A percentile compares a stretch with the other conserved stretches of the same genome.
These are phyloP conservation scores for Lasioglossum marginatum DNA, from an alignment of 2,888 invertebrate species.

Conservation along the genomic window DNA sequence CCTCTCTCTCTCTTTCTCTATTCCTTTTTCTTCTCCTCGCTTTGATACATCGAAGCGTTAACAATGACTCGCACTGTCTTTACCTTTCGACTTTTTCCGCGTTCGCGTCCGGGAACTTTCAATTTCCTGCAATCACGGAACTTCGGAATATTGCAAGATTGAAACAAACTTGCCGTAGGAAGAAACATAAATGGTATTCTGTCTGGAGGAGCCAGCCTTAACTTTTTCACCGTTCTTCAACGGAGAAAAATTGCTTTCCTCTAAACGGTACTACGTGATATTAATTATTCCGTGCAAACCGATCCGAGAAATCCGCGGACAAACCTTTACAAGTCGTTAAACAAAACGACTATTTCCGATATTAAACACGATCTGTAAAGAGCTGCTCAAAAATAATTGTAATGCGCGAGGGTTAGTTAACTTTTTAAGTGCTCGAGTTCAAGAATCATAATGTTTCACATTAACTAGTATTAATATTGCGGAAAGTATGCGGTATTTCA, in stretches of 20 bases:
- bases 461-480: neutral
- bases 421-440: neutral
- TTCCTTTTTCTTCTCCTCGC: neutral
- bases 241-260: constrained; percentile 30
- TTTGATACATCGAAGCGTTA: constrained; percentile 18
- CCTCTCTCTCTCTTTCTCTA: neutral
- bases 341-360: no score
- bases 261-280: constrained; percentile 1
- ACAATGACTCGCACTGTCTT: constrained; percentile 18
- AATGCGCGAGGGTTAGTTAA: neutral
- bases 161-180: constrained; percentile 36
- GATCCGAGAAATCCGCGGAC: neutral
- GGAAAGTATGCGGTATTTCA: neutral
- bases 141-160: constrained; percentile 33
- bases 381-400: no score
- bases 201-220: constrained; percentile 20
- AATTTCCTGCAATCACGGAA: constrained; percentile 37
- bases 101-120: constrained; percentile 27
- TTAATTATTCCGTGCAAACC: constrained; percentile 13
- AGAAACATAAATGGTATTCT: constrained; percentile 37
- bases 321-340: neutral
- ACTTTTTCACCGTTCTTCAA: constrained; percentile 22
- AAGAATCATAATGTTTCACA: neutral
- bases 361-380: no score
- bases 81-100: neutral